These are phyloP conservation scores for Porites evermanni DNA, from an alignment of 92 coral and sea anemone species.

Conservation along the genomic window DNA sequence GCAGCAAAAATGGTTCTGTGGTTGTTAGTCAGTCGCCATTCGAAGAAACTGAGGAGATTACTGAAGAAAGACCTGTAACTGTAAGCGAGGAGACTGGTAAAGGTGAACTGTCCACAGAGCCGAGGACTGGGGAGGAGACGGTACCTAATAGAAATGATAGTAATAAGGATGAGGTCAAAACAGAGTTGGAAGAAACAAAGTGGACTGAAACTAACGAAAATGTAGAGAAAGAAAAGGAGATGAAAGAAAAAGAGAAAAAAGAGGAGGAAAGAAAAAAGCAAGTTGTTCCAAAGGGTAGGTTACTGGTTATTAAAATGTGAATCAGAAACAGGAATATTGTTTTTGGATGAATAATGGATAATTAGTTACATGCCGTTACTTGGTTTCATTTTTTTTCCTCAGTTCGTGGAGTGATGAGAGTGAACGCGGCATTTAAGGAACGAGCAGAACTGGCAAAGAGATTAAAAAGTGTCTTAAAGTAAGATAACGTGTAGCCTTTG, in stretches of 20 bases:
- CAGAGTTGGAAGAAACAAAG: conserved; percentile 2
- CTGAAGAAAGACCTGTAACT: conserved; percentile 6
- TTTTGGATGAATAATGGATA: too few species aligned
- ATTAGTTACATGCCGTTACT: too few species aligned
- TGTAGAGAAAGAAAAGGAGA: conserved; percentile 1
- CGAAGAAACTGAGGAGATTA: conserved; percentile 21
- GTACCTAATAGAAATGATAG: neutral
- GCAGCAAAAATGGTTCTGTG: neutral
- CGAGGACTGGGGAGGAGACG: neutral
- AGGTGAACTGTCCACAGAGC: neutral
- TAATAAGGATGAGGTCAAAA: neutral
- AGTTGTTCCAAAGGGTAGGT: conserved; percentile 27
- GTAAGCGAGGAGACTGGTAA: conserved; percentile 3
- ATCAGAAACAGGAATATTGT: too few species aligned
- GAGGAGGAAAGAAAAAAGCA: conserved; percentile 16
- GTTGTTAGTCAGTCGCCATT: conserved; percentile 10
- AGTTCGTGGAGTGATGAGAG: conserved; percentile 88
- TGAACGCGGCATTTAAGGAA: conserved; percentile 82
- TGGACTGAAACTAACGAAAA: conserved; percentile 35
- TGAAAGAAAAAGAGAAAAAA: conserved; percentile 18
- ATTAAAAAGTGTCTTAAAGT: conserved; percentile 72
- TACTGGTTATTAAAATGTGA: neutral
- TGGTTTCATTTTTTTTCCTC: neutral
- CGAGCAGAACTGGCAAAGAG: conserved; percentile 80
- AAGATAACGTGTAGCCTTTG: conserved; percentile 8